Base-by-base conservation (phyloP, 2,113 vertebrate genomes). In the Hiodon alosoides region DNA sequence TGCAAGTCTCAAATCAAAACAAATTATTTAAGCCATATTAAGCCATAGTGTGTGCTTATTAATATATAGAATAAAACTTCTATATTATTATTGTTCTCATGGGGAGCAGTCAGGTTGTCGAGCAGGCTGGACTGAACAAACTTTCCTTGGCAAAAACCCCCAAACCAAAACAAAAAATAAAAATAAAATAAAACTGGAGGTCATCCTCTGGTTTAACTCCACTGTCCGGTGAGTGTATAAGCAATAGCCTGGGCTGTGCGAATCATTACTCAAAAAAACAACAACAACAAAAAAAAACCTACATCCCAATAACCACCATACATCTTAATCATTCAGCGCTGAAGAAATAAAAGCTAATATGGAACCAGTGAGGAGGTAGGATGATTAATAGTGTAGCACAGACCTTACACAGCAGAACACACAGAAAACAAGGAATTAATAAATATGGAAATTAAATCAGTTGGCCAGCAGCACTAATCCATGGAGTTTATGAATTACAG, bases 401-500 rank as follows among this genome's bases (percentile, higher is more conserved):
- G 50, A 50, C 8, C 16, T 69, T 57, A 7, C 31, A 7, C 31
- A 14, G 31, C 13, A 46, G 55, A 55, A 67, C 61, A n/a, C 53
- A 14, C 53, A 47, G 31, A 14, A 16, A 67, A 74, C 16, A 67
- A 51, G 31, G 11, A n/a, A 52, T 55, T 51, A 66, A 74, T 67
- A 66, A 74, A 74, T 10, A 74, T 10, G 31, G 72, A 74, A 74
- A 55, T 57, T 66, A 50, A 31, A 67, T 55, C 62, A 66, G 61
- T 3, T 7, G 54, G 50, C 50, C 68, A 8, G 52, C 13, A 51
- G 68, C 68, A 7, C 60, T 73, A 74, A 74, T 66, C 52, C 72
- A 48, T 46, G 62, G 52, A 67, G 72, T 50, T 65, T 67, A 67
- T 74, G 62, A 58, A 58, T 71, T 55, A 31, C 54, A 71, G 57